phyloP scores from a whole-genome alignment of 2,888 invertebrate genomes.

The Leptarthrus brevirostris region DNA sequence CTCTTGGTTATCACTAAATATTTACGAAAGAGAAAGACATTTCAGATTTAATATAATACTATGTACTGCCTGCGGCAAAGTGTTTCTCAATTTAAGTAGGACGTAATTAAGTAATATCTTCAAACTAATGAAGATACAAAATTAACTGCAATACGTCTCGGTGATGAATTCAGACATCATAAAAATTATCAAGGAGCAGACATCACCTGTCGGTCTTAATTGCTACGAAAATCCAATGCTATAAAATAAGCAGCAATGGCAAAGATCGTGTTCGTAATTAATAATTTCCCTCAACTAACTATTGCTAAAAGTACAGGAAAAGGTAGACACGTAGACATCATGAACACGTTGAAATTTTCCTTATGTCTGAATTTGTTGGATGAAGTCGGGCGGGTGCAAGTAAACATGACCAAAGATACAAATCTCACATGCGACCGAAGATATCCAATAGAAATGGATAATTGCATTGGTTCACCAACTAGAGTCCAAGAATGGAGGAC shows the following conservation, averaged over 20 bases:
- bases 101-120: too few species aligned
- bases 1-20: too few species aligned
- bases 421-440: constrained; percentile 19
- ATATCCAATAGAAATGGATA: constrained; percentile 35
- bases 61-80: too few species aligned
- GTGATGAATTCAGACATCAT: constrained; percentile 23
- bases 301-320: not conserved
- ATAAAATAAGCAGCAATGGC: not conserved
- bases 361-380: constrained; percentile 1
- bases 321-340: constrained; percentile 2
- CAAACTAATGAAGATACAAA: constrained; percentile 17
- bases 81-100: too few species aligned
- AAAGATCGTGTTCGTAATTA: constrained; percentile 20
- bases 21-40: too few species aligned
- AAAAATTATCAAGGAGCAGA: constrained; percentile 21
- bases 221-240: not conserved
- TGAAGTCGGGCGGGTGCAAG: constrained; percentile 2
- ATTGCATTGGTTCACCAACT: constrained; percentile 13
- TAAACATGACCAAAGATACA: constrained; percentile 10
- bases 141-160: constrained; percentile 4
- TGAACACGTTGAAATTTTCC: not conserved
- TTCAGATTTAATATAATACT: too few species aligned
- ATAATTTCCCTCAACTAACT: constrained; percentile 12
- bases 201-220: constrained; percentile 37
- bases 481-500: not conserved